phyloP scores from a whole-genome alignment of 1,140 invertebrate genomes.

The Hylaeus volcanicus region DNA sequence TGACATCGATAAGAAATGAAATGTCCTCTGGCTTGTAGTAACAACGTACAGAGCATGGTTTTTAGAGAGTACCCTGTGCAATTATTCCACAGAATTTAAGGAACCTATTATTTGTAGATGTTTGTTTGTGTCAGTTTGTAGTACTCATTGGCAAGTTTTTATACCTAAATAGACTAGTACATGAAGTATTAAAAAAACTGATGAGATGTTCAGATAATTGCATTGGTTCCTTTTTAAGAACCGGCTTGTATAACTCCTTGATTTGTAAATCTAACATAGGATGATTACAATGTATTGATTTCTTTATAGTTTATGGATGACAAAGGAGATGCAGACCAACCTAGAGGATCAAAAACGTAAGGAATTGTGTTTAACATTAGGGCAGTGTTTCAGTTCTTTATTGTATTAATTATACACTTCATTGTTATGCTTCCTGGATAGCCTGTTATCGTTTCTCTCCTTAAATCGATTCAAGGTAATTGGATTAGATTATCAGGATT shows the following conservation, averaged over 20 bases:
- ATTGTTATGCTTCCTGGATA: constrained; percentile 69
- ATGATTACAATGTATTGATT: neutral
- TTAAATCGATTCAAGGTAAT: constrained; percentile 75
- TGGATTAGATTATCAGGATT: constrained; percentile 10
- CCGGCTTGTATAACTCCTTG: neutral
- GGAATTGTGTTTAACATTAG: constrained; percentile 22
- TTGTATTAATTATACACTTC: constrained; percentile 63
- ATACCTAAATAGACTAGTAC: no score
- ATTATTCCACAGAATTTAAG: no score
- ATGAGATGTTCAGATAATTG: no score
- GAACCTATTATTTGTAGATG: no score
- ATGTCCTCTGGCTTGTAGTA: neutral
- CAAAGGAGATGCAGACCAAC: constrained; percentile 53
- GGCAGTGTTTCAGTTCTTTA: constrained; percentile 25
- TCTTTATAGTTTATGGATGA: constrained; percentile 56
- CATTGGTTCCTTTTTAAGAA: no score
- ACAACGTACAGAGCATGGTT: neutral
- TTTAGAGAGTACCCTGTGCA: no score
- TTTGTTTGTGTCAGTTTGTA: no score
- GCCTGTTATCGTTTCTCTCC: constrained; percentile 73
- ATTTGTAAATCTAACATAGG: neutral
- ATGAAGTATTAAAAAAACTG: no score
- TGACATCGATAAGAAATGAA: neutral
- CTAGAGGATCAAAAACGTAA: constrained; percentile 68
- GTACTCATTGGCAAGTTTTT: no score